Evolutionary conservation across 2,113 vertebrate species (phyloP).

Genomic region (Podiceps cristatus): DNA sequence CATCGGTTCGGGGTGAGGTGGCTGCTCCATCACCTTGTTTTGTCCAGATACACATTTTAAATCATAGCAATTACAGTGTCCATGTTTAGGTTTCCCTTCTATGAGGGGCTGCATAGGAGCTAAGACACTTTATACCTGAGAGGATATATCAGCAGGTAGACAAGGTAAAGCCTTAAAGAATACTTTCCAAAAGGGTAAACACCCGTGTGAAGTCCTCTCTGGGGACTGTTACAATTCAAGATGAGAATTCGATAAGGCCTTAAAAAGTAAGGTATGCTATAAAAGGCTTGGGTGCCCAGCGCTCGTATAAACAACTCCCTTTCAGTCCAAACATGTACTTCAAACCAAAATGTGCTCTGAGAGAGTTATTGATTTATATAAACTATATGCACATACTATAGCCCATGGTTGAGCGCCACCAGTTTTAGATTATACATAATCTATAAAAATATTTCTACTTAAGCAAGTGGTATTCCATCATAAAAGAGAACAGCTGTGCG

Average conservation of each 20-base stretch:
- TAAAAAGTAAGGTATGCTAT: neutral
- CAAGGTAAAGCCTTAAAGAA: neutral
- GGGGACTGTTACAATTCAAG: neutral
- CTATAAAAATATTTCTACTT: constrained; percentile 27
- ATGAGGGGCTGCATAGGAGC: neutral
- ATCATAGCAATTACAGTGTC: neutral
- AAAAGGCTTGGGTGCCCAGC: neutral
- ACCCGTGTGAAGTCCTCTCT: neutral
- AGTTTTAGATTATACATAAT: constrained; percentile 18
- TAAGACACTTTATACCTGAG: neutral
- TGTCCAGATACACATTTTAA: neutral
- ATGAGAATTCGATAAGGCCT: neutral
- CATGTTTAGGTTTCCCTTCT: neutral
- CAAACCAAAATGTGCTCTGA: neutral
- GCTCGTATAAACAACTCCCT: neutral
- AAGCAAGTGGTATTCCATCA: neutral
- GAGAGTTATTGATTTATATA: constrained; percentile 24
- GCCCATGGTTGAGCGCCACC: neutral
- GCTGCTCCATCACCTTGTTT: neutral
- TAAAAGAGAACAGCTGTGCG: neutral
- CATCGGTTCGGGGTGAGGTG: neutral
- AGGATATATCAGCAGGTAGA: neutral
- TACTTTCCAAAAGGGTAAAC: neutral
- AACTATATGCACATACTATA: neutral
- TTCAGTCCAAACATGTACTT: constrained; percentile 25